Base-by-base conservation (phyloP, 2,797 vertebrate genomes). In the Scyliorhinus canicula region DNA sequence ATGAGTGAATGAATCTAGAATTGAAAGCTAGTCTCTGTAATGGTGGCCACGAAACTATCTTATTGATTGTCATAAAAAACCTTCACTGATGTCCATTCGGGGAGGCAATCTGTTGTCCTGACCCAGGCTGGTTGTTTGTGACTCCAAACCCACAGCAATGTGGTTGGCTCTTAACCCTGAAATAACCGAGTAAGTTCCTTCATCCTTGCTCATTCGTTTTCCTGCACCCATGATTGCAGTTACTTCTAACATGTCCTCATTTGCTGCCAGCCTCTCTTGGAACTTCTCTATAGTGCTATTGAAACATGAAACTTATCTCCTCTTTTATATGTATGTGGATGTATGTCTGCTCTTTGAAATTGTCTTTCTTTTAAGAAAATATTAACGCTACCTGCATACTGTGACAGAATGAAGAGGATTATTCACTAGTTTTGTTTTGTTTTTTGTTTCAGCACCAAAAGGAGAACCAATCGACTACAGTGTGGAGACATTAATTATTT, bases 401-500 rank as follows among this genome's bases (percentile, higher is more conserved):
- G 9, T 90, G 57, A 63, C 21, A 44, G 44, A 82, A 91, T 65
- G 35, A 40, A 40, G 16, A 65, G n/a, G 60, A 65, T 91, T 82
- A 24, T 47, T 47, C 19, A 82, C 26, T 82, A 47, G 47, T 82
- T 82, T 82, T 60, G 60, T 12, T 93, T 93, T 7, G 11, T 44
- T 28, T 94, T 94, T 74, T 71, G 44, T 93, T 94, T 52, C 93
- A 94, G 93, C 69, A 35, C 93, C 93, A 24, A n/a, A 94, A 74
- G 74, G 44, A 60, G 96, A 97, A 95, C 96, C 97, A 7, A 95
- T 97, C 5, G 95, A 95, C 11, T 97, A 97, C 95, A 96, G 96
- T 2, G 96, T 96, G 95, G 97, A 97, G 96, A 97, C 96, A 31
- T 95, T 97, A 67, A 97, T 97, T 44, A 96, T 98, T 40, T 97